Evolutionary conservation across 2,797 vertebrate genomes (phyloP).

Genomic region (Notolepis coatsorum): DNA sequence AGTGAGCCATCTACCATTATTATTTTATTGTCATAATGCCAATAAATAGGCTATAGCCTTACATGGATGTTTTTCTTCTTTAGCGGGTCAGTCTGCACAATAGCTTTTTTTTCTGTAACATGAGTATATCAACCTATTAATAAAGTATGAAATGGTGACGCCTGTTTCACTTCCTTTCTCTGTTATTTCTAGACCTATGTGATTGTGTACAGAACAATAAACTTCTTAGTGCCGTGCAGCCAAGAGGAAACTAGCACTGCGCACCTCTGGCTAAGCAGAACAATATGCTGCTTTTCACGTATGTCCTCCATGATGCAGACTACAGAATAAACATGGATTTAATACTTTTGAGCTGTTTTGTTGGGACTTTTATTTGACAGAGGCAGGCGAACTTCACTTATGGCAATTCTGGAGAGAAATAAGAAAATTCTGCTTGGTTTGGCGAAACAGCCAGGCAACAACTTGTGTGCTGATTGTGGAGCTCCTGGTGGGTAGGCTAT

Average conservation of each 20-base stretch:
- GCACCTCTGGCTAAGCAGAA: slow-evolving; percentile 10
- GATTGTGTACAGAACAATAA: slow-evolving; percentile 75
- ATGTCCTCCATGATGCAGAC: not conserved
- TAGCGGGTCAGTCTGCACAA: no score
- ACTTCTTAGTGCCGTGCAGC: slow-evolving; percentile 49
- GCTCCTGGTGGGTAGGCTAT: slow-evolving; percentile 78
- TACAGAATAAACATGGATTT: slow-evolving; percentile 49
- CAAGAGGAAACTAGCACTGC: slow-evolving; percentile 68
- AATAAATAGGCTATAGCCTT: no score
- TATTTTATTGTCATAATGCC: no score
- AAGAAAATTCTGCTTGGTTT: slow-evolving; percentile 85
- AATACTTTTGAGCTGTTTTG: slow-evolving; percentile 16
- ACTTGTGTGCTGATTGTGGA: slow-evolving; percentile 88
- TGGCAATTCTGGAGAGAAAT: slow-evolving; percentile 84
- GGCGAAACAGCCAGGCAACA: slow-evolving; percentile 79
- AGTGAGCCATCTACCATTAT: no score
- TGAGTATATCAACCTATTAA: not conserved
- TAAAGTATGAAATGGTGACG: slow-evolving; percentile 23
- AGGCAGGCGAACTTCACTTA: slow-evolving; percentile 43
- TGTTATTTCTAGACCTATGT: slow-evolving; percentile 68
- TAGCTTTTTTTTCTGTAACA: not conserved
- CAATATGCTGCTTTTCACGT: slow-evolving; percentile 33
- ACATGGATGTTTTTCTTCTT: not conserved
- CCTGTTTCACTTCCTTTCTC: slow-evolving; percentile 77
- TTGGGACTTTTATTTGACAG: slow-evolving; percentile 38